Evolutionary conservation across 23 tunicate species (phyloP).

Genomic region (Ciona savignyi): DNA sequence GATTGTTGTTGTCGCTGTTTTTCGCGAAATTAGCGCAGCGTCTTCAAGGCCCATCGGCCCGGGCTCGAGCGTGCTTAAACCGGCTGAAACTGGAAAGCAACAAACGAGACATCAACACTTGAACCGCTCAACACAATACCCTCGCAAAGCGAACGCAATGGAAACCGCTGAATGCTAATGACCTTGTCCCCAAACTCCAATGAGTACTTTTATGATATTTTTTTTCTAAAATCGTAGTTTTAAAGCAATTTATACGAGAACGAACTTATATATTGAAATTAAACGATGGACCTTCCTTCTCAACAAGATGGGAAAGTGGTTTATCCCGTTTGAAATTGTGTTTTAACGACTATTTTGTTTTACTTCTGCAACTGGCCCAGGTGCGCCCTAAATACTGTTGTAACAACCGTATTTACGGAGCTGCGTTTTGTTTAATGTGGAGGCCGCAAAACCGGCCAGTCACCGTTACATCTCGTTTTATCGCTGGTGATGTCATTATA

Average conservation of each 20-base stretch:
- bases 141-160: not conserved
- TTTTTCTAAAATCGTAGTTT: no score
- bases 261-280: no score
- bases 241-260: no score
- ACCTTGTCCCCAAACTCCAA: no score
- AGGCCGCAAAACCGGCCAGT: slow-evolving; percentile 3
- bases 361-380: no score
- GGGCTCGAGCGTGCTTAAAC: not conserved
- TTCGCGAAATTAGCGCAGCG: not conserved
- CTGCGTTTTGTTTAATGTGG: not conserved
- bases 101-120: not conserved
- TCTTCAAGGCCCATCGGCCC: not conserved
- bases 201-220: no score
- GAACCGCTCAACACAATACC: not conserved
- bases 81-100: not conserved
- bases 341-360: no score
- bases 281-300: no score
- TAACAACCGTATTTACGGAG: not conserved
- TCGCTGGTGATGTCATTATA: not conserved
- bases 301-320: no score
- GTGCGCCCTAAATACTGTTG: no score
- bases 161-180: no score
- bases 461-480: slow-evolving; percentile 5
- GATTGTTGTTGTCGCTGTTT: not conserved
- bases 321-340: no score